Evolutionary conservation across 2,888 invertebrate species (phyloP).

Genomic region (Diplolepis rosae): DNA sequence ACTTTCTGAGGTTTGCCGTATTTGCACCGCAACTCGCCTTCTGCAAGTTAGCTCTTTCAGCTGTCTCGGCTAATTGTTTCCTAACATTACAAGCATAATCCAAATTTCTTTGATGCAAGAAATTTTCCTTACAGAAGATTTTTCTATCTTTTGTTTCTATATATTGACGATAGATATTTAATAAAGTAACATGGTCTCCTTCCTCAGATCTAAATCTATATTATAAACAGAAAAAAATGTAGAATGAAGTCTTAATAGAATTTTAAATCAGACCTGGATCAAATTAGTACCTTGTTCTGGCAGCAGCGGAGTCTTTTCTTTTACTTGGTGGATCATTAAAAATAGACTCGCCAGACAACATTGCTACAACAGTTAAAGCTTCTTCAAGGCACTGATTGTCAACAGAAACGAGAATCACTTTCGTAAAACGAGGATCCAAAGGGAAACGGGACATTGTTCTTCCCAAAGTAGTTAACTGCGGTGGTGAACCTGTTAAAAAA

Average conservation of each 20-base stretch:
- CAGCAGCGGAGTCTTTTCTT: conserved; percentile 84
- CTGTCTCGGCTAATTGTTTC: conserved; percentile 80
- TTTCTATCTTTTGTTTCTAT: conserved; percentile 82
- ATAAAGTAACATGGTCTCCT: conserved; percentile 93
- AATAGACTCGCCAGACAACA: conserved; percentile 92
- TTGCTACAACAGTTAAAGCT: conserved; percentile 88
- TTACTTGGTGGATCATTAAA: conserved; percentile 84
- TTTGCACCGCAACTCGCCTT: conserved; percentile 65
- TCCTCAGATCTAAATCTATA: conserved; percentile 87
- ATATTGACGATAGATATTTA: conserved; percentile 91
- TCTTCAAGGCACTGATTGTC: conserved; percentile 87
- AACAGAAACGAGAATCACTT: conserved; percentile 85
- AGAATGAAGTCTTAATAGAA: background rate
- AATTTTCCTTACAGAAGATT: conserved; percentile 93
- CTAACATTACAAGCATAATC: conserved; percentile 87
- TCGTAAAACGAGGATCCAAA: conserved; percentile 91
- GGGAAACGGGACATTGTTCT: conserved; percentile 93
- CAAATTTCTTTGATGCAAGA: conserved; percentile 87
- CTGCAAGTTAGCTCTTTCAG: conserved; percentile 68
- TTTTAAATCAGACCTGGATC: background rate
- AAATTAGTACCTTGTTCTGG: conserved; percentile 78
- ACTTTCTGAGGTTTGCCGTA: conserved; percentile 77
- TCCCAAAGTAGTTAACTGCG: conserved; percentile 85
- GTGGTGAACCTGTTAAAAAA: conserved; percentile 71
- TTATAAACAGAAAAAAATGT: conserved; percentile 8